Evolutionary conservation across 2,888 invertebrate genomes (phyloP).

Genomic region (Slavum lentiscoides): DNA sequence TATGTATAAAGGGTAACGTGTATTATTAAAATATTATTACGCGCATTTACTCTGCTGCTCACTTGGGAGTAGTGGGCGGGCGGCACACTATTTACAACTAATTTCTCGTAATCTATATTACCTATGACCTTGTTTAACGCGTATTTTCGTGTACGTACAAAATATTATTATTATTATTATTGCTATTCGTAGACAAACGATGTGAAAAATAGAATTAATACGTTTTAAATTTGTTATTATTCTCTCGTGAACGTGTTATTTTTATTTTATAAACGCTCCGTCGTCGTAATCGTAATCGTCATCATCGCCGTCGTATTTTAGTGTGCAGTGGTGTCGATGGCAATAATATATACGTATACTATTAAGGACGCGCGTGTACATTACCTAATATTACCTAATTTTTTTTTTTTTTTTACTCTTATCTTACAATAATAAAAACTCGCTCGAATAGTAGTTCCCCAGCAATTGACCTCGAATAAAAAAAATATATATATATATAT

Average conservation of each 20-base stretch:
- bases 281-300: background rate
- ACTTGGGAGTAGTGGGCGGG: too few relatives aligned
- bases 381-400: background rate
- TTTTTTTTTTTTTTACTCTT: constrained; percentile 20
- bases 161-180: constrained; percentile 1
- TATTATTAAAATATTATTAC: background rate
- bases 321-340: too few relatives aligned
- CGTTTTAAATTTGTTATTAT: constrained; percentile 32
- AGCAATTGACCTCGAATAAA: constrained; percentile 29
- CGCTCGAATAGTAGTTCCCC: constrained; percentile 10
- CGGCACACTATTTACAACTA: background rate
- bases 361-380: too few relatives aligned
- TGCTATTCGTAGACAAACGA: constrained; percentile 17
- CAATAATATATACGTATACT: too few relatives aligned
- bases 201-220: constrained; percentile 21
- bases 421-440: constrained; percentile 5
- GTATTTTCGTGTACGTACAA: constrained; percentile 26
- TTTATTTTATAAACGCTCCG: constrained; percentile 24
- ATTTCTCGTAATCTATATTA: constrained; percentile 37
- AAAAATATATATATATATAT: too few relatives aligned
- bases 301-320: too few relatives aligned
- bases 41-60: background rate
- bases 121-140: constrained; percentile 43
- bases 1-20: background rate
- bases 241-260: background rate